A percentile compares a stretch with the other conserved stretches of the same genome.
Conservation (phyloP, 64 coral and sea anemone genomes). For the Exaiptasia diaphana region DNA sequence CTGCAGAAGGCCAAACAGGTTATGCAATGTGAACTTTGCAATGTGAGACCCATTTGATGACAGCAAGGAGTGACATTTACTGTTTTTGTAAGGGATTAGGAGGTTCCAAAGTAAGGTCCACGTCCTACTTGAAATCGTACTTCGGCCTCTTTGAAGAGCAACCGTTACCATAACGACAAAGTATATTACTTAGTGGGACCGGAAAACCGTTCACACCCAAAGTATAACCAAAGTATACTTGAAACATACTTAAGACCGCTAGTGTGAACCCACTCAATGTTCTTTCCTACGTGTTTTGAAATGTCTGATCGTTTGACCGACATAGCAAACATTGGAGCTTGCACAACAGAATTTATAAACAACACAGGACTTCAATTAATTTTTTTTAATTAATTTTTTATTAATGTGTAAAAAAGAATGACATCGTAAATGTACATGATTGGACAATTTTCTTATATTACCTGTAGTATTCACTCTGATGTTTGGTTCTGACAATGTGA, state of each 20-base stretch:
- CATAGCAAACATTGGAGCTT: too few relatives aligned
- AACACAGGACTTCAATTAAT: too few relatives aligned
- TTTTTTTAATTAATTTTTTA: too few relatives aligned
- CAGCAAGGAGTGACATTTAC: neutral
- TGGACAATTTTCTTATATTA: too few relatives aligned
- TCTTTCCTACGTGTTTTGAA: too few relatives aligned
- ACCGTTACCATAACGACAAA: constrained; percentile 24
- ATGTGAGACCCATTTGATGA: neutral
- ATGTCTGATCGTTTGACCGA: too few relatives aligned
- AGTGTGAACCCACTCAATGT: neutral
- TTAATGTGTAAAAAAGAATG: too few relatives aligned
- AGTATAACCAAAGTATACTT: neutral
- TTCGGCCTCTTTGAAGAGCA: constrained; percentile 14
- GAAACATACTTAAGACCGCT: neutral
- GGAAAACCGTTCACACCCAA: neutral
- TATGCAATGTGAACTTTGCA: neutral
- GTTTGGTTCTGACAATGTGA: too few relatives aligned
- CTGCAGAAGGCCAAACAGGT: too few relatives aligned
- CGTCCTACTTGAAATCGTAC: neutral
- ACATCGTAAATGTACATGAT: too few relatives aligned
- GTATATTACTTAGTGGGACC: neutral
- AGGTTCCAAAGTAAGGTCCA: neutral
- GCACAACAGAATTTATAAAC: too few relatives aligned
- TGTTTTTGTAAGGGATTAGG: neutral
- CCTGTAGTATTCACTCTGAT: too few relatives aligned